Evolutionary conservation across 2,888 invertebrate genomes (phyloP).

Genomic region (Digitonthophagus gazella): DNA sequence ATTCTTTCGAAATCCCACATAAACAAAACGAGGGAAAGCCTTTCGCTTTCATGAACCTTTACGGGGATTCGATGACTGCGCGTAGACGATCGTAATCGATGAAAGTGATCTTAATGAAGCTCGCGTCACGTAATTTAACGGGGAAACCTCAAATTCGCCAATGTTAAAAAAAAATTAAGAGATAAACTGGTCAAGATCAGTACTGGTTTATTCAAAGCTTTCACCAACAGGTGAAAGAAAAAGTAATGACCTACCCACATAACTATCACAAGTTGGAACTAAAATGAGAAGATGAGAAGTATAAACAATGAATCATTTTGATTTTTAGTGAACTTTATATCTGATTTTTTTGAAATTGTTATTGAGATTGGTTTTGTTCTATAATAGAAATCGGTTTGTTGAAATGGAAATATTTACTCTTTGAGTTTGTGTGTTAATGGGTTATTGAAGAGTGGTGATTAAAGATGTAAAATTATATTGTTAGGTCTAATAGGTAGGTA

Average conservation of each 20-base stretch:
- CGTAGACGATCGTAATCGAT: not conserved
- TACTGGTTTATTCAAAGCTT: conserved; percentile 24
- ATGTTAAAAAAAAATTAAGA: not conserved
- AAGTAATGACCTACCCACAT: no score
- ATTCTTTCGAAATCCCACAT: not conserved
- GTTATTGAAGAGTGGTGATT: not conserved
- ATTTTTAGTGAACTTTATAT: no score
- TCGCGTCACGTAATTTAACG: conserved; percentile 11
- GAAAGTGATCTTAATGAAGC: not conserved
- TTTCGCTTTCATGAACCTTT: conserved; percentile 3
- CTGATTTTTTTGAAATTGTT: no score
- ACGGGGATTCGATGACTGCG: not conserved
- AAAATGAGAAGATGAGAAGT: no score
- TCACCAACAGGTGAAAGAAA: conserved; percentile 26
- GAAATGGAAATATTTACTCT: no score
- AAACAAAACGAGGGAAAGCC: not conserved
- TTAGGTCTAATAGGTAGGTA: not conserved
- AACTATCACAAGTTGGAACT: no score
- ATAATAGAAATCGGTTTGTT: no score
- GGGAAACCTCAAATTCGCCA: conserved; percentile 1
- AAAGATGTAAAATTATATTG: not conserved
- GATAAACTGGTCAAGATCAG: conserved; percentile 23
- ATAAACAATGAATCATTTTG: no score
- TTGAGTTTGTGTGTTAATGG: not conserved
- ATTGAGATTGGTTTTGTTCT: no score